phyloP scores from a whole-genome alignment of 2,797 vertebrate species.

The Saxicola maurus region DNA sequence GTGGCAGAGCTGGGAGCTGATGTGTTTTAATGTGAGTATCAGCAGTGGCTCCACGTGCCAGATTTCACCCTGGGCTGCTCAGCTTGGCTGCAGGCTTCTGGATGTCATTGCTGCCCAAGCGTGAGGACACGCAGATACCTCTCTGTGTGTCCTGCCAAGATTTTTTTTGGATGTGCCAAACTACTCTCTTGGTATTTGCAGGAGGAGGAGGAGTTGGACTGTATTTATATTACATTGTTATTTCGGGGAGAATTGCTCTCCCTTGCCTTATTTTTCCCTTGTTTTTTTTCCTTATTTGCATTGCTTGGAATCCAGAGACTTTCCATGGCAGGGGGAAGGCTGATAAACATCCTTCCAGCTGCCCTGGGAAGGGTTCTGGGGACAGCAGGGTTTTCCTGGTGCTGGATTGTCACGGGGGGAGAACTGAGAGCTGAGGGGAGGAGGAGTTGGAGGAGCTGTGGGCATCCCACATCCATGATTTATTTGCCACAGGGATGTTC shows the following conservation, averaged over 20 bases:
- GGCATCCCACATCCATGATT: rapidly evolving
- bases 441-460: background rate
- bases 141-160: background rate
- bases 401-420: rapidly evolving
- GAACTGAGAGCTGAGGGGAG: background rate
- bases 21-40: rapidly evolving
- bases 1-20: background rate
- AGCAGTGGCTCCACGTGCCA: background rate
- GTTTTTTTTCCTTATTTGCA: background rate
- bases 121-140: constrained; percentile 1
- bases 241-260: background rate
- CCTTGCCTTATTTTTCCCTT: background rate
- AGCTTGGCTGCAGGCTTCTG: background rate
- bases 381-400: background rate
- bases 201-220: background rate
- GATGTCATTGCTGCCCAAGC: background rate
- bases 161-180: background rate
- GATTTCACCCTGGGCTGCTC: background rate
- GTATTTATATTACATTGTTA: constrained; percentile 32
- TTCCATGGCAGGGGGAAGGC: background rate
- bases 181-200: background rate
- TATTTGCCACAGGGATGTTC: background rate
- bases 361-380: background rate
- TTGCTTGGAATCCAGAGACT: background rate
- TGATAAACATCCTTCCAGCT: background rate